Conservation (phyloP, 2,113 vertebrate species). For the Colinus virginianus region DNA sequence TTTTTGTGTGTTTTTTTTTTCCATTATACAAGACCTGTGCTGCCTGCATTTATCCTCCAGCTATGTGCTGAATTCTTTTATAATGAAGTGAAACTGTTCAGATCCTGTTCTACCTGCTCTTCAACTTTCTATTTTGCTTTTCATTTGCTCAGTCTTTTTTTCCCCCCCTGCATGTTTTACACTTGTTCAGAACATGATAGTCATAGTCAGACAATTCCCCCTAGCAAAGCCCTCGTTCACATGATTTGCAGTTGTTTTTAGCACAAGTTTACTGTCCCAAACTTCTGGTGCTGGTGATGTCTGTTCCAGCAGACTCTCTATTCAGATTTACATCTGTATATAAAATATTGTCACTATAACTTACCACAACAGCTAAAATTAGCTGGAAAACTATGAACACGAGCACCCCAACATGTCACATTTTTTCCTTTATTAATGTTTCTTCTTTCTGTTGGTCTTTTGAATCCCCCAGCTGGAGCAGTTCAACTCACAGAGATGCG, state of each 20-base stretch:
- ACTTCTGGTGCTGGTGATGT: neutral
- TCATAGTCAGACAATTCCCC: neutral
- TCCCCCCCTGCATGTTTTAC: neutral
- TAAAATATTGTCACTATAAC: neutral
- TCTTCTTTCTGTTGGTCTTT: neutral
- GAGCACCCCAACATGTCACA: neutral
- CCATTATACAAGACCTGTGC: neutral
- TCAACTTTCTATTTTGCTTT: slow-evolving; percentile 45
- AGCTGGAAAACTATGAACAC: neutral
- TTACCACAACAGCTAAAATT: neutral
- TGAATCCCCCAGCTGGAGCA: neutral
- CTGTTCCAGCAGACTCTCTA: neutral
- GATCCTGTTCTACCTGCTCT: slow-evolving; percentile 58
- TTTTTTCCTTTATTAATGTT: neutral
- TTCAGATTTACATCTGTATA: neutral
- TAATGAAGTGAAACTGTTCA: slow-evolving; percentile 60
- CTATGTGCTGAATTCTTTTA: slow-evolving; percentile 52
- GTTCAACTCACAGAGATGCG: neutral
- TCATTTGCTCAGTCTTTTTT: neutral
- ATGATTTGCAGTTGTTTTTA: neutral
- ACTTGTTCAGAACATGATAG: neutral
- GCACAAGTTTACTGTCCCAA: neutral
- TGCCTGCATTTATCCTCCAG: slow-evolving; percentile 31
- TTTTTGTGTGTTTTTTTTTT: neutral
- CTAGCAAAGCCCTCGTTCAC: neutral